phyloP scores from a whole-genome alignment of 2,113 vertebrate species.

The Sinocyclocheilus maitianheensis region DNA sequence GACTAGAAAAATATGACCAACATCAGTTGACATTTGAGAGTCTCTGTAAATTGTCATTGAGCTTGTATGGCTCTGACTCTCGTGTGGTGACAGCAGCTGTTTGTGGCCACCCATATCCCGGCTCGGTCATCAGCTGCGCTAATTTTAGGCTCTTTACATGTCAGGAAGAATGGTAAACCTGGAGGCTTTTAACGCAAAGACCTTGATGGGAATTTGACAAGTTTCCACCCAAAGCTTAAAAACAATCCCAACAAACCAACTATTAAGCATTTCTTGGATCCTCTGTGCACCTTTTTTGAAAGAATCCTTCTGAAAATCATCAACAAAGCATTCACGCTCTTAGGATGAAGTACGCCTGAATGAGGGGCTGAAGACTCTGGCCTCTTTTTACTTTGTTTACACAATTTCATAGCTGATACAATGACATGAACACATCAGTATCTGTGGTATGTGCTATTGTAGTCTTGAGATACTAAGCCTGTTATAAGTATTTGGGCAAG shows the following conservation, averaged over 20 bases:
- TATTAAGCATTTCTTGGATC: slow-evolving; percentile 25
- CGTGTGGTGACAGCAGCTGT: not conserved
- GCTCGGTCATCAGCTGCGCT: slow-evolving; percentile 19
- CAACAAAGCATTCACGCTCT: not conserved
- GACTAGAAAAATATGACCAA: not conserved
- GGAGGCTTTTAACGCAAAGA: slow-evolving; percentile 22
- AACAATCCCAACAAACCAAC: slow-evolving; percentile 45
- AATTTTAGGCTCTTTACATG: slow-evolving; percentile 30
- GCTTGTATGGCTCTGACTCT: not conserved
- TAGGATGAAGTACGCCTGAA: not conserved
- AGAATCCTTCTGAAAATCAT: not conserved
- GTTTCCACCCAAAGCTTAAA: slow-evolving; percentile 49
- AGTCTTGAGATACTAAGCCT: not conserved
- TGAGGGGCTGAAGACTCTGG: not conserved
- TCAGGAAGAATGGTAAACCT: slow-evolving; percentile 38
- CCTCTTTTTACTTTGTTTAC: not conserved
- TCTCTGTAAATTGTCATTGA: not conserved
- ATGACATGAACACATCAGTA: not conserved
- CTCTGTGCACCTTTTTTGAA: slow-evolving; percentile 39
- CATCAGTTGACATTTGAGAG: not conserved
- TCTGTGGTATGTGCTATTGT: not conserved
- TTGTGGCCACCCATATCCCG: slow-evolving; percentile 32
- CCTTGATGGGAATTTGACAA: slow-evolving; percentile 38
- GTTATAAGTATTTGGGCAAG: not conserved
- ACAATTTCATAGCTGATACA: not conserved